Evolutionary conservation across 2,113 vertebrate species (phyloP).

Genomic region (Glaucomys volans): DNA sequence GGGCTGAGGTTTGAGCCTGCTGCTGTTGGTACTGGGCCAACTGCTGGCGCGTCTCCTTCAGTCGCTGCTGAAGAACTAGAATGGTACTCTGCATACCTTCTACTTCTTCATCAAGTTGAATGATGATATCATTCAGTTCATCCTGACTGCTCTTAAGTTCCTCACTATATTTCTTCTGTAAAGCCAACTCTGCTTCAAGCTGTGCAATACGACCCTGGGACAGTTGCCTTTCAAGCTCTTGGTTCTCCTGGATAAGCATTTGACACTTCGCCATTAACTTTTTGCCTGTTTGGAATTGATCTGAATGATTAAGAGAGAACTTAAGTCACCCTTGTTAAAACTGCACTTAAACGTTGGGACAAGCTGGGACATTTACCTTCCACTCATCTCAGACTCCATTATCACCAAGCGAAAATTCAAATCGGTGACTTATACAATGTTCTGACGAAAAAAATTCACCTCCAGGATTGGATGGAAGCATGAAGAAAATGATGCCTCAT

Average conservation of each 20-base stretch:
- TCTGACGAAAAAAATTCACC: slow-evolving; percentile 81
- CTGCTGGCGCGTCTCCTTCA: slow-evolving; percentile 96
- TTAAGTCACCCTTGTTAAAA: slow-evolving; percentile 84
- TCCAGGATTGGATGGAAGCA: slow-evolving; percentile 81
- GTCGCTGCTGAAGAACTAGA: slow-evolving; percentile 97
- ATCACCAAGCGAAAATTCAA: slow-evolving; percentile 82
- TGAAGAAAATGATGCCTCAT: slow-evolving; percentile 81
- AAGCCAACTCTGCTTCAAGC: slow-evolving; percentile 98
- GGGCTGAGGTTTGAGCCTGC: slow-evolving; percentile 87
- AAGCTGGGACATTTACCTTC: slow-evolving; percentile 83
- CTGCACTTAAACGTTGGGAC: slow-evolving; percentile 80
- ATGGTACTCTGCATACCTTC: slow-evolving; percentile 99
- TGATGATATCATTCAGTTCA: slow-evolving; percentile 99
- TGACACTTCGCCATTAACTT: slow-evolving; percentile 99
- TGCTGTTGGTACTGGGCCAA: slow-evolving; percentile 92
- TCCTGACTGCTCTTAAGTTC: slow-evolving; percentile 99
- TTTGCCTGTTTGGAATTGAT: slow-evolving; percentile 96
- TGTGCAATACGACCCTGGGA: slow-evolving; percentile 99
- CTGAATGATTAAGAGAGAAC: slow-evolving; percentile 80
- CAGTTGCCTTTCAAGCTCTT: slow-evolving; percentile 98
- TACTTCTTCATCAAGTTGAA: slow-evolving; percentile 99
- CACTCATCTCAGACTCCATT: slow-evolving; percentile 82
- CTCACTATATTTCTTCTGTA: slow-evolving; percentile 99
- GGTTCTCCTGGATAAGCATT: slow-evolving; percentile 99
- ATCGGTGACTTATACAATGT: slow-evolving; percentile 77